Conservation (phyloP, 2,888 invertebrate species). For the Psylliodes chrysocephalus region DNA sequence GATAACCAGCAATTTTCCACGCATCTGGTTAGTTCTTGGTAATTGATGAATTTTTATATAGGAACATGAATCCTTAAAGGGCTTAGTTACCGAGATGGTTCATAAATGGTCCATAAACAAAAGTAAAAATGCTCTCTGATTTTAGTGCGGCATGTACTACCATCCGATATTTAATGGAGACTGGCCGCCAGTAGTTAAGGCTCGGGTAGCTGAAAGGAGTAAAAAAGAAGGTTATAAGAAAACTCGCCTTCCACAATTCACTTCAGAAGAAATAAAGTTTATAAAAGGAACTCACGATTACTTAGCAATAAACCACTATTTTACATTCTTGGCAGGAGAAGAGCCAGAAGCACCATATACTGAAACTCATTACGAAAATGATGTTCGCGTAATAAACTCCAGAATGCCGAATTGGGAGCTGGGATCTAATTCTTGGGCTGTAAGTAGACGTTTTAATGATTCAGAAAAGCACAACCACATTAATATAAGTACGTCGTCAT, state of each 20-base stretch:
- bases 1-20: no score
- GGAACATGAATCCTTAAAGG: no score
- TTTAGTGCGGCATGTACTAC: slow-evolving; percentile 45
- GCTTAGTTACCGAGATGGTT: no score
- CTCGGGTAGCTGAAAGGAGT: slow-evolving; percentile 69
- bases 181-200: slow-evolving; percentile 74
- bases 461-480: no score
- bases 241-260: slow-evolving; percentile 73
- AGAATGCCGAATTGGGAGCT: slow-evolving; percentile 23
- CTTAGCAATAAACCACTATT: slow-evolving; percentile 79
- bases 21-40: no score
- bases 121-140: neutral
- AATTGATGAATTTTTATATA: no score
- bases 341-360: slow-evolving; percentile 16
- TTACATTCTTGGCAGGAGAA: slow-evolving; percentile 65
- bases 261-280: slow-evolving; percentile 68
- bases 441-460: no score
- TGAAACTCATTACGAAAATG: slow-evolving; percentile 26
- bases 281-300: slow-evolving; percentile 76
- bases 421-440: slow-evolving; percentile 16
- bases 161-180: slow-evolving; percentile 73
- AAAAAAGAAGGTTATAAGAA: slow-evolving; percentile 59
- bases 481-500: no score
- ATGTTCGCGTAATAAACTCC: slow-evolving; percentile 18
- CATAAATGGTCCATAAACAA: no score